A percentile compares a stretch with the other conserved stretches of the same genome.
Conservation (phyloP, 2,797 vertebrate genomes). For the Channa striata region DNA sequence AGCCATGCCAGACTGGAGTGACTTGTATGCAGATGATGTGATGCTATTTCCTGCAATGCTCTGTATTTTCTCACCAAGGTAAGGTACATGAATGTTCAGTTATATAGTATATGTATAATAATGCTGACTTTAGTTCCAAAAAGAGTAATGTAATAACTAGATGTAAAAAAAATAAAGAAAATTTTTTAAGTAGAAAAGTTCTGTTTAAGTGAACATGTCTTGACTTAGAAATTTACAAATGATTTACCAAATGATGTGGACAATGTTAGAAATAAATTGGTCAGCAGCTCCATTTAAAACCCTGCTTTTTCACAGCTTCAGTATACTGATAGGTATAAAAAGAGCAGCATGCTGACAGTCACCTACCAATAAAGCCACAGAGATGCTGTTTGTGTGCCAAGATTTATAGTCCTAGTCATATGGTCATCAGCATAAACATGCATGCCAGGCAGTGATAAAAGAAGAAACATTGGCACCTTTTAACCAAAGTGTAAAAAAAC, state of each 20-base stretch:
- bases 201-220: too few species aligned
- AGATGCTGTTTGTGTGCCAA: slow-evolving; percentile 15
- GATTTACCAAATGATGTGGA: too few species aligned
- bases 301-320: neutral
- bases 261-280: too few species aligned
- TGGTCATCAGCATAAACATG: slow-evolving; percentile 33
- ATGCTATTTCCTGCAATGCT: neutral
- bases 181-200: too few species aligned
- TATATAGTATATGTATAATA: neutral
- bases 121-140: neutral
- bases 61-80: neutral
- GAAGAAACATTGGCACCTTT: too few species aligned
- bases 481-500: too few species aligned
- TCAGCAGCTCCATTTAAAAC: slow-evolving; percentile 5
- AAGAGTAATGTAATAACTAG: neutral
- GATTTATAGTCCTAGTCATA: slow-evolving; percentile 18
- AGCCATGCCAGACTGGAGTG: neutral
- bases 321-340: slow-evolving; percentile 9
- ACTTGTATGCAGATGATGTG: slow-evolving; percentile 6
- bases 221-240: too few species aligned
- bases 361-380: neutral
- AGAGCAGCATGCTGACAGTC: slow-evolving; percentile 5
- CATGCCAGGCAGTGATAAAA: slow-evolving; percentile 15
- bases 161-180: neutral
- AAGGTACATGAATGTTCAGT: neutral